Evolutionary conservation across 2,113 vertebrate species (phyloP), one percentile per base, ranked within the genome.

Genomic region (Aviceda subcristata): DNA sequence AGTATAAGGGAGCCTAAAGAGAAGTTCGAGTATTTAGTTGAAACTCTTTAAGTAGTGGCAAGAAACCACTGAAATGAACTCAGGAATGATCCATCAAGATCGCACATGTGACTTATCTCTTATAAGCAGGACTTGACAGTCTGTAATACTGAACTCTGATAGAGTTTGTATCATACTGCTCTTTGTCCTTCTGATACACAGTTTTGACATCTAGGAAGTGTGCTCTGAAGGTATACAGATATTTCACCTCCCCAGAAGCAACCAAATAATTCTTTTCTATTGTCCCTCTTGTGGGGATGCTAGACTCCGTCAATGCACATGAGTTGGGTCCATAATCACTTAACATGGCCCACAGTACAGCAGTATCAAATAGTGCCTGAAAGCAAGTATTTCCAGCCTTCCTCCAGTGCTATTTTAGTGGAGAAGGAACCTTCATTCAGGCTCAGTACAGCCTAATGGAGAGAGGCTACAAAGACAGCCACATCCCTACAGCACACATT

Each of bases 291-390:
- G 59, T 27, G 26, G 20, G n/a, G 16, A 72, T 57, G 27, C n/a
- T 72, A 6, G 10, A 60, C 16, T 69, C 27, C 0, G 0, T 16
- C 43, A 77, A 7, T 0, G 0, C 30, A 63, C 23, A 5, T 0
- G 4, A 73, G 34, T 17, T 30, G 23, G 29, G 32, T 56, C 34
- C 8, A 2, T 26, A 36, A 74, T 36, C 57, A 76, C 16, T 12
- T 57, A 76, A 85, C 48, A 63, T 1, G 11, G 34, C 30, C 26
- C 20, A 50, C n/a, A 88, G 46, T 26, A 46, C 6, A 63, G 38
- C 7, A 41, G 14, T 29, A 48, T 16, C 34, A 72, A 86, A 56
- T 2, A 77, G 9, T 30, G 14, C 10, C 19, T 57, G 43, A 77
- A 85, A 77, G 7, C 41, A 81, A 41, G 14, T 34, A 46, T 18